These are phyloP conservation scores for Acronicta psi DNA, from an alignment of 2,888 invertebrate genomes.

Conservation along the genomic window DNA sequence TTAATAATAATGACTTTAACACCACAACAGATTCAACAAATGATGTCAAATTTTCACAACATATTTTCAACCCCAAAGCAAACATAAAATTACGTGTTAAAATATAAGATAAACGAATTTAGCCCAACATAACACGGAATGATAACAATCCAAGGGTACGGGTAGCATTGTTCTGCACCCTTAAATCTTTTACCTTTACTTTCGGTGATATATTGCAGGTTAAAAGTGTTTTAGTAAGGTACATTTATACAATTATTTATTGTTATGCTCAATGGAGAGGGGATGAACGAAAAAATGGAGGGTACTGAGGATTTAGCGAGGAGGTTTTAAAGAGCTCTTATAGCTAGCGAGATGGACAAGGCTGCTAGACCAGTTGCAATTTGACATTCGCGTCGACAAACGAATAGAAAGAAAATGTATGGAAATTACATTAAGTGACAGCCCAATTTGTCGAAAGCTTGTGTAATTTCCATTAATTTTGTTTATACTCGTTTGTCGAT, in stretches of 20 bases:
- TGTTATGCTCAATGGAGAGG: conserved; percentile 5
- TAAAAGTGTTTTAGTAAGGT: conserved; percentile 55
- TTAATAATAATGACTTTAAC: no score
- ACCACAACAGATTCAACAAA: no score
- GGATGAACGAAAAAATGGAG: neutral
- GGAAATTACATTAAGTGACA: no score
- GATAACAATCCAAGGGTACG: conserved; percentile 47
- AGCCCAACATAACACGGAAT: conserved; percentile 22
- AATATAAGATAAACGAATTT: conserved; percentile 40
- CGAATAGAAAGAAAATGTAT: no score
- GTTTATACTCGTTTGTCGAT: no score
- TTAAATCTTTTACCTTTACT: conserved; percentile 60
- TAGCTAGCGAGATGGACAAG: no score
- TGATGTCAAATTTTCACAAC: neutral
- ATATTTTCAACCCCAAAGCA: conserved; percentile 8
- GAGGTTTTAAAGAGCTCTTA: no score
- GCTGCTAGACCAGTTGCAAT: no score
- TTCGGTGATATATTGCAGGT: conserved; percentile 53
- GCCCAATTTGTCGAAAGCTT: no score
- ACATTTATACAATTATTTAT: conserved; percentile 51
- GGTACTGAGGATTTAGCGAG: neutral
- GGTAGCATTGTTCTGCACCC: conserved; percentile 53
- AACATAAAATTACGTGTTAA: conserved; percentile 17
- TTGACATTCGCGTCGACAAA: no score
- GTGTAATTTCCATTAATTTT: no score